Evolutionary conservation across 2,797 vertebrate species (phyloP).

Genomic region (Merluccius polli): DNA sequence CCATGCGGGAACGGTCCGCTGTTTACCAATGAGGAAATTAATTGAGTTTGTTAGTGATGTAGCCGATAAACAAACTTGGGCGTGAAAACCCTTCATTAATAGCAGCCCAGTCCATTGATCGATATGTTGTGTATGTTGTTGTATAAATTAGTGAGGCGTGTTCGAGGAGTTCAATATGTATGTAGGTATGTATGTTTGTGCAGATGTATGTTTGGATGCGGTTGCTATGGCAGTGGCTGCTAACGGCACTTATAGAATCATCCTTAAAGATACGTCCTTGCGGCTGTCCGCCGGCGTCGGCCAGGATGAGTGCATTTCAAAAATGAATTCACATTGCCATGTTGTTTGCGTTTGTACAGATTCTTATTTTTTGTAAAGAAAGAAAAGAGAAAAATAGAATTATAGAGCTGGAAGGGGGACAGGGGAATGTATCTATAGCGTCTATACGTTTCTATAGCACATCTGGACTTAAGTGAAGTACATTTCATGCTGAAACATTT

Average conservation of each 20-base stretch:
- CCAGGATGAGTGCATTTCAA: background rate
- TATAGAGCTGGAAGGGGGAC: background rate
- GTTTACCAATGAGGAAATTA: background rate
- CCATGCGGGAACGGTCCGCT: background rate
- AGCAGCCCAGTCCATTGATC: background rate
- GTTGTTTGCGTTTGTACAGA: background rate
- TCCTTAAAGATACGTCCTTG: constrained; percentile 6
- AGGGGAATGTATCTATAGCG: background rate
- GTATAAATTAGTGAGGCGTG: background rate
- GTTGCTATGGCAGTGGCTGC: background rate
- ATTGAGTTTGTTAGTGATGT: background rate
- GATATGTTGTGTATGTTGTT: background rate
- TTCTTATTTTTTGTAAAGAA: background rate
- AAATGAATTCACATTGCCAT: background rate
- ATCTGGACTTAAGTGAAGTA: constrained; percentile 9
- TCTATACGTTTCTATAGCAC: background rate
- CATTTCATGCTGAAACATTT: constrained; percentile 31
- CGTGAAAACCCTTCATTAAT: background rate
- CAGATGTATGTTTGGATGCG: background rate
- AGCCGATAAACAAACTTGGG: too few relatives aligned
- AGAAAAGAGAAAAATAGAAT: background rate
- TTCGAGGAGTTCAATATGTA: background rate
- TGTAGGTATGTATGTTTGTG: background rate
- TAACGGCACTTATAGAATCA: background rate
- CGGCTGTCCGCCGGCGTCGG: background rate